phyloP scores from a whole-genome alignment of 2,113 vertebrate genomes.

The Hiodon tergisus region DNA sequence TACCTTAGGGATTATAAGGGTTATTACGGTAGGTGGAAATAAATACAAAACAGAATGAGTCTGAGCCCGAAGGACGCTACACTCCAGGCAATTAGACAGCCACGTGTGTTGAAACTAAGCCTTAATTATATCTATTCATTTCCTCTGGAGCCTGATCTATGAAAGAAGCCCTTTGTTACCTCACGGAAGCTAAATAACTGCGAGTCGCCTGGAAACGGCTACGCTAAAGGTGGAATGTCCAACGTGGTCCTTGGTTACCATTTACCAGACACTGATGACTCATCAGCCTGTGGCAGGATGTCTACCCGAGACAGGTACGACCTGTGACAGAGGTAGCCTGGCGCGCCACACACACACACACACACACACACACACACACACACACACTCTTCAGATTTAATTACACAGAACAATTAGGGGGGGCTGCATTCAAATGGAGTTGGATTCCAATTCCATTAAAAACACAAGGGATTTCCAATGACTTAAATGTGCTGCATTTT shows the following conservation, averaged over 20 bases:
- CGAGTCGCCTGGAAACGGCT: not conserved
- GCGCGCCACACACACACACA: not conserved
- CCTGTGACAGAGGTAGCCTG: too few species aligned
- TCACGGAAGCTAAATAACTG: not conserved
- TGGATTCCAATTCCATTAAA: constrained; percentile 8
- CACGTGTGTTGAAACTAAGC: not conserved
- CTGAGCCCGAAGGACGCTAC: too few species aligned
- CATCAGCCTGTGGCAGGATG: not conserved
- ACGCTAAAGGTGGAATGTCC: not conserved
- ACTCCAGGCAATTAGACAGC: too few species aligned
- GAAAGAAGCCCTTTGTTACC: constrained; percentile 12
- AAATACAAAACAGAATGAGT: too few species aligned
- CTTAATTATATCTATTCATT: not conserved
- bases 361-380: constrained; percentile 10
- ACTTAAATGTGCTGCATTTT: constrained; percentile 35
- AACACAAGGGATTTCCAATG: constrained; percentile 35
- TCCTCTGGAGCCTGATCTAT: not conserved
- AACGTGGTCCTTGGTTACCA: not conserved
- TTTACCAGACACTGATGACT: not conserved
- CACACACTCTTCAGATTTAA: not conserved
- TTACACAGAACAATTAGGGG: constrained; percentile 9
- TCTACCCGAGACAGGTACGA: too few species aligned
- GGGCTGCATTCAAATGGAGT: constrained; percentile 41
- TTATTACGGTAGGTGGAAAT: not conserved
- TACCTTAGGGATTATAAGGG: not conserved